A percentile compares a stretch with the other conserved stretches of the same genome.
Conservation (phyloP, 2,888 invertebrate species). For the Clepsis dumicolana region DNA sequence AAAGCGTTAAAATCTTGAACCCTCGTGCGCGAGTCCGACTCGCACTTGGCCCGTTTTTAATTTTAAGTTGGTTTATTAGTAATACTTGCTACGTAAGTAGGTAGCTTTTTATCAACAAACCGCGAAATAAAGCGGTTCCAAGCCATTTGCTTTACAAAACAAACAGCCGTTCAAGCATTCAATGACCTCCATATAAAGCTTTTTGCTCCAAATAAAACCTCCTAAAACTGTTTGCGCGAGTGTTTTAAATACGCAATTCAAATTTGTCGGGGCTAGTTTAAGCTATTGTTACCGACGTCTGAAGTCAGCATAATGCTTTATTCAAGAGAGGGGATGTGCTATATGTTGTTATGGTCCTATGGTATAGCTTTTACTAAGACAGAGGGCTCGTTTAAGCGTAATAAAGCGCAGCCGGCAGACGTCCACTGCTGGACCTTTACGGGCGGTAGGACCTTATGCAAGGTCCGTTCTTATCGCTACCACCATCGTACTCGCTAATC, state of each 20-base stretch:
- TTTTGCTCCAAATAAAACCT: constrained; percentile 15
- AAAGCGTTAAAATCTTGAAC: no score
- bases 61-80: no score
- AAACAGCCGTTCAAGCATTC: constrained; percentile 5
- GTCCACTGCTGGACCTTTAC: no score
- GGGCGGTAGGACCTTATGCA: no score
- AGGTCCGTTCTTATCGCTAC: no score
- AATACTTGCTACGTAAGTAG: neutral
- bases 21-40: no score
- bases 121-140: neutral
- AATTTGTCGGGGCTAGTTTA: constrained; percentile 26
- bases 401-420: no score
- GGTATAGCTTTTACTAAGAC: neutral
- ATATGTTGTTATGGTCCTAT: constrained; percentile 21
- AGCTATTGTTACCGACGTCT: constrained; percentile 23
- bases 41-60: no score
- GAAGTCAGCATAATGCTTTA: constrained; percentile 40
- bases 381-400: neutral
- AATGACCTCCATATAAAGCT: constrained; percentile 16
- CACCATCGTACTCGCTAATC: no score
- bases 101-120: constrained; percentile 1
- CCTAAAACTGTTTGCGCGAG: constrained; percentile 13
- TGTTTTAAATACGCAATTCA: constrained; percentile 32
- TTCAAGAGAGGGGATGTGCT: constrained; percentile 34
- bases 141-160: constrained; percentile 6